Base-by-base conservation (phyloP, 2,113 vertebrate species). In the Channa argus region DNA sequence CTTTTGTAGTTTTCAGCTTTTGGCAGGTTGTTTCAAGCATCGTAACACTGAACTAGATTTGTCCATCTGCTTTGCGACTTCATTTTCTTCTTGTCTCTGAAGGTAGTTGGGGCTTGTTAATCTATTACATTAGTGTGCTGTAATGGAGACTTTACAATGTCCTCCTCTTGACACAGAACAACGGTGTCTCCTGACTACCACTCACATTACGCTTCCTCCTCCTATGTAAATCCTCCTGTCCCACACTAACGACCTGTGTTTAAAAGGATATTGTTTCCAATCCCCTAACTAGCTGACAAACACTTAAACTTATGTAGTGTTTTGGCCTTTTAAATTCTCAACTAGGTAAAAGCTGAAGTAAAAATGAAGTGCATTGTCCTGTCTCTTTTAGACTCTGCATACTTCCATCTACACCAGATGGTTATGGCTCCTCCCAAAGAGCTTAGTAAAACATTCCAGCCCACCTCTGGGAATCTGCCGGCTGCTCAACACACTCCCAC, bases 371-470 rank as follows among this genome's bases (percentile, higher is more conserved):
- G 10, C 44, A 37, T n/a, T 65, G 66, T 63, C 47, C 52, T 41
- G 50, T 70, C 50, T 66, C 50, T 63, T 15, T 58, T 7, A 39
- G n/a, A 64, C 66, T 43, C 53, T 56, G 14, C 60, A 37, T 36
- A 64, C 70, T 45, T 85, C 75, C 84, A 88, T 82, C 81, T 79
- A 3, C 70, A 64, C 82, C 91, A 90, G 85, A 90, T 91, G 88
- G 85, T 60, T 59, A 5, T 79, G 80, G 89, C 92, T 89, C 92
- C 92, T 90, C 92, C 90, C 91, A 72, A 58, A 74, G 52, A 50
- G 74, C 86, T 89, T 65, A 59, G 72, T 88, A 74, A 91, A 87
- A 91, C 89, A 93, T 93, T 93, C 91, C 91, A 92, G 89, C 82
- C 85, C 89, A 92, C 90, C 88, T 92, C 87, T 79, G 81, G 82